Base-by-base conservation (phyloP, 2,888 invertebrate genomes). In the Acronicta alni region DNA sequence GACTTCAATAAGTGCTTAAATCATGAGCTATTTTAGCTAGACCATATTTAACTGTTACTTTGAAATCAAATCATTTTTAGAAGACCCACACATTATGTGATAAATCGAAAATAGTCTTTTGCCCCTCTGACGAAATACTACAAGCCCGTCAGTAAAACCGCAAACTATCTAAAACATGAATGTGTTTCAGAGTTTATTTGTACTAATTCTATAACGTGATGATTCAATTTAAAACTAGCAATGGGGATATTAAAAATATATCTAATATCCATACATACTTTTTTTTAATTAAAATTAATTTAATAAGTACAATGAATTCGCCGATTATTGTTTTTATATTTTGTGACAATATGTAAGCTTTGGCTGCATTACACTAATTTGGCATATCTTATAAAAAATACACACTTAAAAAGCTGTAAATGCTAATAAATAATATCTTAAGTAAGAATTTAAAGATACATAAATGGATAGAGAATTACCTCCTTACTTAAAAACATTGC, bases 321-420 rank as follows among this genome's bases (percentile, higher is more conserved):
- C 55, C 59, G 17, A 74, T 49, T 41, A 42, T 16, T 65, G 9
- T 26, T 49, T 2, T 41, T 32, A 37, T 30, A 48, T 37, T 74
- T 77, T 74, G 75, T 62, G 75, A 75, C 77, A 53, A n/a, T 38
- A 57, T 51, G 35, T 64, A 41, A 67, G 52, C 55, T 72, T 75
- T 76, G 55, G 63, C 59, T 72, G n/a, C 7, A 57, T 55, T 39
- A 47, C 59, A 57, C 44, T 54, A 75, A 78, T 71, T 75, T 74
- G 63, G 41, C 61, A 64, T 57, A 49, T 42, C 61, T 60, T 56
- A 59, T 73, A 58, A 56, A 56, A n/a, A 57, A 53, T 57, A 62
- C 32, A 69, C 47, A 58, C 30, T 53, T 56, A 47, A 63, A 38
- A 63, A 53, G 39, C 32, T 67, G 60, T 18, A 60, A 59, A 52